These are phyloP conservation scores for Brachionus calyciflorus DNA, from an alignment of 1,140 invertebrate genomes.

Conservation along the genomic window DNA sequence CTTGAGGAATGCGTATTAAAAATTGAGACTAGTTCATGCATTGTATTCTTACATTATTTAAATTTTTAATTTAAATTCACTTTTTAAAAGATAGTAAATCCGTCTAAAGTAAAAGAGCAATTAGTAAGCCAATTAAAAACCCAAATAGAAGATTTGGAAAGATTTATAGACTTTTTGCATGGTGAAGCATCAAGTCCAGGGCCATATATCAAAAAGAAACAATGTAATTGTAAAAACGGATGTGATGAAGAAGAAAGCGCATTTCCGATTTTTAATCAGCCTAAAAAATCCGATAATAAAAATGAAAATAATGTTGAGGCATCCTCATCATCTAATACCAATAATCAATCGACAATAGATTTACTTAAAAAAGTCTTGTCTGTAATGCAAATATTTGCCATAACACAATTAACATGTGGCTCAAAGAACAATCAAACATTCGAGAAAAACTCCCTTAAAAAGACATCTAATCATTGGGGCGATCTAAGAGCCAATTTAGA, in stretches of 20 bases:
- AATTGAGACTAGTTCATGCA: no score
- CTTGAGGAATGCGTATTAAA: no score
- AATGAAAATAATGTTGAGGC: background rate
- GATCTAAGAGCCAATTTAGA: constrained; percentile 87
- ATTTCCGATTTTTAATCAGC: constrained; percentile 25
- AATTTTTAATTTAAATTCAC: no score
- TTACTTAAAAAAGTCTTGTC: constrained; percentile 79
- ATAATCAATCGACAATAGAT: constrained; percentile 64
- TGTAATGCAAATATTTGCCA: constrained; percentile 84
- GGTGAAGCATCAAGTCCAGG: constrained; percentile 61
- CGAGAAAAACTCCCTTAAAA: constrained; percentile 78
- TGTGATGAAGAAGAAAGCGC: constrained; percentile 4
- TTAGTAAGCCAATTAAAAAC: constrained; percentile 89
- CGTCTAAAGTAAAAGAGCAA: constrained; percentile 91
- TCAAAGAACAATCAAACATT: constrained; percentile 66
- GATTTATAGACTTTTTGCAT: constrained; percentile 94
- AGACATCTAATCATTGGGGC: constrained; percentile 81
- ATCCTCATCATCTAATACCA: constrained; percentile 51
- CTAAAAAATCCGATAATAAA: background rate
- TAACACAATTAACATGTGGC: constrained; percentile 84
- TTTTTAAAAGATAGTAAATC: constrained; percentile 77
- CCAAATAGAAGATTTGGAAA: constrained; percentile 91
- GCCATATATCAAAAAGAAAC: constrained; percentile 17
- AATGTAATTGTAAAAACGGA: background rate
- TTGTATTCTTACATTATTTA: no score